phyloP scores from a whole-genome alignment of 2,113 vertebrate genomes.

The Onychostoma macrolepis region DNA sequence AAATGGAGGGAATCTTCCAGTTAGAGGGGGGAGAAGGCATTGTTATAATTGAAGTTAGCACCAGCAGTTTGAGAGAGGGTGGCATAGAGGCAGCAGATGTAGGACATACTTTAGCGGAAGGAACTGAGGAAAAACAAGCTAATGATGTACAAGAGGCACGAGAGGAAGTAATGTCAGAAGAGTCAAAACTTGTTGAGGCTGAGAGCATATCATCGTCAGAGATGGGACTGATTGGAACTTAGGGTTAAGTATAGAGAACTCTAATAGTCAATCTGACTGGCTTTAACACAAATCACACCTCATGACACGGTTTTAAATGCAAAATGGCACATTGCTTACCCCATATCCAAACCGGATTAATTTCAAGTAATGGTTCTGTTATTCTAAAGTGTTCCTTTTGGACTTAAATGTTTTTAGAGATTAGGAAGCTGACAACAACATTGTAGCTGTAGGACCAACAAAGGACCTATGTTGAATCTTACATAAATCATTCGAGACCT shows the following conservation, averaged over 20 bases:
- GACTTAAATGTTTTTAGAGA: neutral
- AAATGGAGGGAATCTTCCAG: conserved; percentile 76
- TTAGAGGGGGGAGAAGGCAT: conserved; percentile 78
- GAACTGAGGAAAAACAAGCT: conserved; percentile 60
- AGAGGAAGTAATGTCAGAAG: conserved; percentile 54
- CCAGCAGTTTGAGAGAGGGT: conserved; percentile 74
- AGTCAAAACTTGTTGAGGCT: conserved; percentile 33
- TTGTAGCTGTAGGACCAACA: conserved; percentile 10
- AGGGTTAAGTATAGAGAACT: neutral
- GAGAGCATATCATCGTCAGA: conserved; percentile 30
- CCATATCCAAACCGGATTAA: neutral
- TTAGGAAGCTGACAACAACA: neutral
- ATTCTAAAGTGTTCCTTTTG: conserved; percentile 15
- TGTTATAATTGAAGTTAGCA: conserved; percentile 82
- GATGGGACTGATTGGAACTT: conserved; percentile 34
- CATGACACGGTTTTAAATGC: neutral
- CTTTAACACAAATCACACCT: conserved; percentile 5
- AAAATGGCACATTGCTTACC: neutral
- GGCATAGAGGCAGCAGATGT: conserved; percentile 62
- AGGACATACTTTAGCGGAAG: conserved; percentile 58
- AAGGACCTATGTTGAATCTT: conserved; percentile 1
- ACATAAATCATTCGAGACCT: neutral
- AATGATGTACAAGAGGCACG: conserved; percentile 30
- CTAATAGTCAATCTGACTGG: neutral
- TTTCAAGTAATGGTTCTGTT: neutral